Base-by-base conservation (phyloP, 2,113 vertebrate genomes). In the Bombycilla garrulus region DNA sequence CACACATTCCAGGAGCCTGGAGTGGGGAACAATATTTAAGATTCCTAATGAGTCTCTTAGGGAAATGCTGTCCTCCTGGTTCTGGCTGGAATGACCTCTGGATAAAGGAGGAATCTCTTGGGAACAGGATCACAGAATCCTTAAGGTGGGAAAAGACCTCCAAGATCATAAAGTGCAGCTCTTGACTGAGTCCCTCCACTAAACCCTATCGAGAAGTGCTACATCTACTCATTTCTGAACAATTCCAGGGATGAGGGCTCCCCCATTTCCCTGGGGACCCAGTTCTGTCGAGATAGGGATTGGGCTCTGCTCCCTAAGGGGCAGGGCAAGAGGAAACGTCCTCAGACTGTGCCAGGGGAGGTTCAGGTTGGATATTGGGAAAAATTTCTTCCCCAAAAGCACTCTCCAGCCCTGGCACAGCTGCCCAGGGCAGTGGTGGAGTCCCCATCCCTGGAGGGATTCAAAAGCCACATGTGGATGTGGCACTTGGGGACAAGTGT, bases 241-340 rank as follows among this genome's bases (percentile, higher is more conserved):
- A 48, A 1, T 48, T 42, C 16, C 1, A 0, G 15, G 12, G 12
- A 26, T 69, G n/a, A 24, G 47, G 47, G 20, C 19, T 20, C 44
- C 33, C 33, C 15, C 47, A 35, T 35, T 40, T 54, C 29, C 53
- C 24, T 60, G 53, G 16, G 38, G 28, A 73, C 6, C 17, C 40
- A 20, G 14, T 33, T 42, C 29, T 69, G 0, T 35, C 45, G 40
- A 31, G 28, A 1, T 20, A 19, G 8, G 7, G 6, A 24, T 67
- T 0, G 0, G 40, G 12, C 21, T 82, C n/a, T 61, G 17, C 48
- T 69, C 5, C 8, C 29, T 54, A 45, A 47, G 29, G n/a, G 24
- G 61, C 54, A 76, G 24, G 14, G 61, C 2, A 12, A 56, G 12
- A 6, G 12, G 15, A 8, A 48, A 69, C 0, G 0, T 8, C 21